Evolutionary conservation across 1,140 invertebrate genomes (phyloP), one percentile per base, ranked within the genome.

Genomic region (Plodia interpunctella): DNA sequence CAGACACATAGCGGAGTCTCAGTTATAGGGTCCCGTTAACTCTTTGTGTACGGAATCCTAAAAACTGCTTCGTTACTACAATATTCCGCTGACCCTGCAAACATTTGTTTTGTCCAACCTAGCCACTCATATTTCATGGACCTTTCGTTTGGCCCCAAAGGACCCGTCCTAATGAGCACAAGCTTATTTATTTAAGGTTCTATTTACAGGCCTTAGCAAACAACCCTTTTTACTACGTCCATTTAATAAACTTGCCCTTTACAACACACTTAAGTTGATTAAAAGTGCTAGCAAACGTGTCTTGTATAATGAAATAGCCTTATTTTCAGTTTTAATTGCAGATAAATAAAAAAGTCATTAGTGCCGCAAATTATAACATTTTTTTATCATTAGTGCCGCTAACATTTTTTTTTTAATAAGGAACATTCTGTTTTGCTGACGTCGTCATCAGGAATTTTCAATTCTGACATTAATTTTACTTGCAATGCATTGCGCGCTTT

Each of bases 171-270:
- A 44, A 44, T 44, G 38, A 44, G 38, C 38, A 15, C 5, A 1
- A 6, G 13, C 38, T 44, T 44, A 44, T 44, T 44, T 44, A 44
- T 44, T 44, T 44, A 44, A 44, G 38, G 38, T 44, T 44, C n/a
- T 44, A 44, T 44, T 44, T 44, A 44, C 38, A 44, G 38, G n/a
- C 38, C 38, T 44, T n/a, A n/a, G 13, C 38, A 44, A 44, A 44
- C n/a, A 44, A 44, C 38, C 38, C 38, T 44, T 44, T 44, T 44
- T 17, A 17, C 38, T 44, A 44, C 38, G 38, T 44, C 38, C 38
- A 44, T 44, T 44, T 44, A 44, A 44, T 44, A 13, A 44, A 44
- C 38, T 44, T n/a, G 13, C 38, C 38, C 38, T 44, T 44, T 15
- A 44, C n/a, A 44, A 44, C 15, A 44, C 15, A 44, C 38, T 44